Evolutionary conservation across 1,140 invertebrate species (phyloP), one percentile per base, ranked within the genome.

Genomic region (Aplysia californica): DNA sequence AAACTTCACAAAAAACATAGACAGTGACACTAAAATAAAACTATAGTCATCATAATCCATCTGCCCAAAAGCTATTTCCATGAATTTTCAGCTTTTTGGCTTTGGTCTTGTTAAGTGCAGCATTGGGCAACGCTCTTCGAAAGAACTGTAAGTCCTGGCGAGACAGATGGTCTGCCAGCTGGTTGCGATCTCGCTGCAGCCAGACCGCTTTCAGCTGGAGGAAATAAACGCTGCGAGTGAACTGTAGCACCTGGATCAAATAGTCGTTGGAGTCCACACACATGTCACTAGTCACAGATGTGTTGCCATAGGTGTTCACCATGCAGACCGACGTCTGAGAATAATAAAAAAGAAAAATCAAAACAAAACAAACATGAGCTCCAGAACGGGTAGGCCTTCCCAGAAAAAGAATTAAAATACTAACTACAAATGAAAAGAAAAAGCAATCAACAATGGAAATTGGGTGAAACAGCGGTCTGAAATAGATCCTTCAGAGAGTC

Each of bases 61-160:
- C n/a, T n/a, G n/a, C n/a, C n/a, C n/a, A n/a, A n/a, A n/a, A n/a
- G n/a, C n/a, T n/a, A n/a, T n/a, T n/a, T n/a, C n/a, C n/a, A n/a
- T n/a, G n/a, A n/a, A 50, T 50, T 15, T n/a, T 50, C 10, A 85
- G 73, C 64, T 83, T 85, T 56, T 85, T 85, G 5, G 82, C 76
- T 68, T 82, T 85, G 58, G 81, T 85, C 55, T 79, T 41, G 21
- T 75, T 75, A 0, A 65, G 26, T 10, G 44, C 33, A 21, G 84
- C 82, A 3, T 80, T 75, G 0, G 84, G 83, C 26, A 83, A 64
- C 18, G 79, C 78, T 68, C 77, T 64, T 44, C 69, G 75, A 56
- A 85, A 85, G 15, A 70, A 59, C 0, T 77, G 66, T 10, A 83
- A 50, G 23, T 84, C 29, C 5, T 56, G 64, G 20, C 79, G 75